These are phyloP conservation scores for Todiramphus saurophagus DNA, from an alignment of 2,113 vertebrate species.

Conservation along the genomic window DNA sequence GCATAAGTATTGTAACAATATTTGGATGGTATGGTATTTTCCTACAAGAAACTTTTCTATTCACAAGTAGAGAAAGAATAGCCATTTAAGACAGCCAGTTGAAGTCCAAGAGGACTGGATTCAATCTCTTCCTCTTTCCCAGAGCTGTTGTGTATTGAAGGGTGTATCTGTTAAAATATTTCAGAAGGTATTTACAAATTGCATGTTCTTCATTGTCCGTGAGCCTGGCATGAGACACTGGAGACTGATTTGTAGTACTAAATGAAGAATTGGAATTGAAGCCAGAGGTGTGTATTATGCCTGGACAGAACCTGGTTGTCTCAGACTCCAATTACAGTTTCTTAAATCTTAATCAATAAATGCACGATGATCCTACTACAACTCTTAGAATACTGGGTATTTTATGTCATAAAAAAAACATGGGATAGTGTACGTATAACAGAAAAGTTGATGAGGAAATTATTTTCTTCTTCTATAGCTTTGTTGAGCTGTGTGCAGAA, in stretches of 20 bases:
- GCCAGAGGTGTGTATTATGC: neutral
- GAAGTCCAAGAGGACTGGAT: neutral
- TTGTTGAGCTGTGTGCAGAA: neutral
- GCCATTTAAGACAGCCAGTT: neutral
- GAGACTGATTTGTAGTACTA: neutral
- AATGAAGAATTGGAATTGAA: neutral
- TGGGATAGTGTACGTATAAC: neutral
- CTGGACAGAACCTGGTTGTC: neutral
- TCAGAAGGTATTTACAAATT: neutral
- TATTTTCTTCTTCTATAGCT: neutral
- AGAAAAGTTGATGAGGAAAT: neutral
- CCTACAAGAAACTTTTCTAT: neutral
- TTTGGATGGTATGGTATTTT: neutral
- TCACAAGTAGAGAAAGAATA: neutral
- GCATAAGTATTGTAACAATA: neutral
- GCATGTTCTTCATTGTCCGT: neutral
- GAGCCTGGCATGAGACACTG: neutral
- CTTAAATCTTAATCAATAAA: neutral
- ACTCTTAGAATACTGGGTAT: neutral
- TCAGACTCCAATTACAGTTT: neutral
- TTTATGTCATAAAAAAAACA: neutral
- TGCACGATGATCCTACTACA: neutral
- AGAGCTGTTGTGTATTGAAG: neutral
- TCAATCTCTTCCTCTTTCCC: neutral
- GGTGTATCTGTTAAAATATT: neutral